Percentiles rank a stretch among this genome's conserved stretches.
Conservation (phyloP, 1,140 invertebrate genomes). For the Pantala flavescens region DNA sequence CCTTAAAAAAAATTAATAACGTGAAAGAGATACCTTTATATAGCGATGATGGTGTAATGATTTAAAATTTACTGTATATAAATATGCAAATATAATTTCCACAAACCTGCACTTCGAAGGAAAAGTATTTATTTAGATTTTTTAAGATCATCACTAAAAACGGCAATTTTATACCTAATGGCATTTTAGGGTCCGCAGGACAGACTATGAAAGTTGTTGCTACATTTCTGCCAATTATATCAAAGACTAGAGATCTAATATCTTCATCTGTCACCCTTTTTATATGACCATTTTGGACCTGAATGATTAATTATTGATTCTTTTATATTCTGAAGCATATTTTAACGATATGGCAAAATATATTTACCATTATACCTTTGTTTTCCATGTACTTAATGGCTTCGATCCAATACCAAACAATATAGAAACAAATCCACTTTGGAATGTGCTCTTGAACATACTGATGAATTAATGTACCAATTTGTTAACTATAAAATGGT, state of each 20-base stretch:
- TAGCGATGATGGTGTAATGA: background rate
- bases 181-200: constrained; percentile 95
- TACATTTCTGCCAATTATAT: constrained; percentile 98
- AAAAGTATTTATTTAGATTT: constrained; percentile 99
- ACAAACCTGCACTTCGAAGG: constrained; percentile 96
- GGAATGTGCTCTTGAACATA: constrained; percentile 99
- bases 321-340: constrained; percentile 85
- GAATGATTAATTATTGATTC: constrained; percentile 33
- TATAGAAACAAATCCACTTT: constrained; percentile 97
- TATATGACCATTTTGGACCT: constrained; percentile 98
- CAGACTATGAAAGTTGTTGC: constrained; percentile 98
- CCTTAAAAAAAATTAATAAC: constrained; percentile 43
- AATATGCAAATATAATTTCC: background rate
- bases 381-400: constrained; percentile 58
- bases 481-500: too few relatives aligned
- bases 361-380: too few relatives aligned
- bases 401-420: constrained; percentile 98
- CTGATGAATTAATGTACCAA: too few relatives aligned
- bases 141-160: constrained; percentile 99
- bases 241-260: constrained; percentile 95
- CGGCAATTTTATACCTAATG: constrained; percentile 94
- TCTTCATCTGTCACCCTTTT: constrained; percentile 99
- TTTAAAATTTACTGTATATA: background rate
- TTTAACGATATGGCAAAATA: too few relatives aligned
- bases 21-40: background rate